Evolutionary conservation across 2,797 vertebrate species (phyloP).

Genomic region (Sebastes vulpes): DNA sequence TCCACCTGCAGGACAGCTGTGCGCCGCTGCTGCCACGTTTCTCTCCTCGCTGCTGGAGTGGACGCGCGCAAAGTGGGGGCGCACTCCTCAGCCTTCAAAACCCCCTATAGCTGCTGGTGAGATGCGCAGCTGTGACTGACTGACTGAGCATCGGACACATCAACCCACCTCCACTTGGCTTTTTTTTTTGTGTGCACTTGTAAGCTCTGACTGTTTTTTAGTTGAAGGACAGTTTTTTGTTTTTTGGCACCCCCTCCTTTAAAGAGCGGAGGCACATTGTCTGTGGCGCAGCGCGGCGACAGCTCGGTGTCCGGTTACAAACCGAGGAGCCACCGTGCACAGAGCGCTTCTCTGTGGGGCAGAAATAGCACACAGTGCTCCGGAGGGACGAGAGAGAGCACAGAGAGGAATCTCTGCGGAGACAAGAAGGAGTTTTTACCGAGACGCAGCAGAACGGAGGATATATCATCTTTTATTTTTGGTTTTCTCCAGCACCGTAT

Average conservation of each 20-base stretch:
- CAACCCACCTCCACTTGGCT: background rate
- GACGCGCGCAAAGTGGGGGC: slow-evolving; percentile 67
- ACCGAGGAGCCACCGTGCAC: slow-evolving; percentile 65
- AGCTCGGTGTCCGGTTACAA: slow-evolving; percentile 81
- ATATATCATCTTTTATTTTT: slow-evolving; percentile 68
- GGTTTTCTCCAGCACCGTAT: slow-evolving; percentile 3
- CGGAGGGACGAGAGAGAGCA: slow-evolving; percentile 47
- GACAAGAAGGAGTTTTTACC: slow-evolving; percentile 49
- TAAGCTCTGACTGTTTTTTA: background rate
- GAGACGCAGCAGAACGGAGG: slow-evolving; percentile 60
- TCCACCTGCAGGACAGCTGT: slow-evolving; percentile 80
- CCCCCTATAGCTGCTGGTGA: background rate
- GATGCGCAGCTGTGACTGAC: slow-evolving; percentile 60
- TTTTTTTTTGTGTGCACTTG: background rate
- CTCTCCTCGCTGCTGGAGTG: slow-evolving; percentile 46
- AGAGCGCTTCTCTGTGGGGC: slow-evolving; percentile 60
- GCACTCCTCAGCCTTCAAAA: slow-evolving; percentile 59
- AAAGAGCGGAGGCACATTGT: slow-evolving; percentile 63
- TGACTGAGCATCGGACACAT: slow-evolving; percentile 39
- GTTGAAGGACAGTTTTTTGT: slow-evolving; percentile 52
- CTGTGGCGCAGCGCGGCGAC: slow-evolving; percentile 79
- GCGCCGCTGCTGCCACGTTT: slow-evolving; percentile 81
- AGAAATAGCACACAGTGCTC: slow-evolving; percentile 60
- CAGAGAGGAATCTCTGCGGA: slow-evolving; percentile 53
- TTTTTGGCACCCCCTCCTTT: slow-evolving; percentile 4